Base-by-base conservation (phyloP, 2,797 vertebrate species). In the Atherinosoma microstoma region DNA sequence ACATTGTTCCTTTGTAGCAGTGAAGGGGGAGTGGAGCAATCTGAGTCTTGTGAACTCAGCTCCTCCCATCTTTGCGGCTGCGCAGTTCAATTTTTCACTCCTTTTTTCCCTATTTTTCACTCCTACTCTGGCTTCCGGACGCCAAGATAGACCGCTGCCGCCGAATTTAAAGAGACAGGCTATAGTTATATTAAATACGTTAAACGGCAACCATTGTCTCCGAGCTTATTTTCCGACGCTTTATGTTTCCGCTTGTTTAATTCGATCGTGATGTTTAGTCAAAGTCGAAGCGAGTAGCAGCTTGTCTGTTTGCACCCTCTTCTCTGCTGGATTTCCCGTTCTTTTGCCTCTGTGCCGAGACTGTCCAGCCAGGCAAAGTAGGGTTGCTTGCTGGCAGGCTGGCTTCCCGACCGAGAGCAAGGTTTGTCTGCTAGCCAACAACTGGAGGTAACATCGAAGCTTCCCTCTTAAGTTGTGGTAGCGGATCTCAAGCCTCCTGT, bases 111-210 rank as follows among this genome's bases (percentile, higher is more conserved):
- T 71, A 34, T 87, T 76, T 88, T 89, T 90, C 87, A 87, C 85
- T 91, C 89, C 90, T 89, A 91, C 88, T 94, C 91, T 89, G 89
- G 92, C 92, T 95, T 95, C 94, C 95, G 94, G 93, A 93, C 94
- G 93, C 93, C 84, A 90, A 92, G 91, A 91, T 85, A 89, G 89
- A 93, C 88, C 89, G 89, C 95, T 94, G 94, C 95, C 94, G 95
- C 94, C 94, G 94, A 95, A 95, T 95, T 95, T 95, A 96, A 96
- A 96, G 95, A 95, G 95, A 95, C 95, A 95, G 94, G 69, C 82
- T 40, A 90, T 92, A 91, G 88, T 93, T 94, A 87, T 93, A 93
- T 93, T 86, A 93, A 91, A 93, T 88, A 91, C 87, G 91, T 92
- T 86, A 89, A 93, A 92, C 86, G 88, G 84, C 83, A 84, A 94